A percentile compares a stretch with the other conserved stretches of the same genome.
phyloP scores from a whole-genome alignment of 2,888 invertebrate species.

The Fragum whitleyi region DNA sequence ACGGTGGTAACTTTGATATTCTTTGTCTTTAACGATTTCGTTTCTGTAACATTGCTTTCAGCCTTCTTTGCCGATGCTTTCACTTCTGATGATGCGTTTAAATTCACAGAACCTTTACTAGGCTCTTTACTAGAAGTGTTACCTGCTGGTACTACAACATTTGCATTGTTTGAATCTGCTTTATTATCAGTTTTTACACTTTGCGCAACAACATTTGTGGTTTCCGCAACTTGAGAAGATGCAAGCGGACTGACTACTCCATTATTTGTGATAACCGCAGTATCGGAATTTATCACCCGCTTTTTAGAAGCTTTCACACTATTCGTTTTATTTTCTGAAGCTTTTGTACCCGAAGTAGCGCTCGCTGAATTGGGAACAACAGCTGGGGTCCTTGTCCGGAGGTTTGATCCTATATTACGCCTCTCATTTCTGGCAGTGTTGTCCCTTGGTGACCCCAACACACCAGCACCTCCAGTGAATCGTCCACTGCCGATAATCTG shows the following conservation, averaged over 20 bases:
- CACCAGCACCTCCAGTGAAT: constrained; percentile 6
- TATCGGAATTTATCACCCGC: constrained; percentile 15
- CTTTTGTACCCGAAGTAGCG: not conserved
- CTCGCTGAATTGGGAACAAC: not conserved
- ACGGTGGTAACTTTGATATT: constrained; percentile 53
- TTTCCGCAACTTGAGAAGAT: constrained; percentile 1
- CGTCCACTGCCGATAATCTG: constrained; percentile 15
- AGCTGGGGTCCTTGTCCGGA: constrained; percentile 3
- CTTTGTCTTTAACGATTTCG: constrained; percentile 57
- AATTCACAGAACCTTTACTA: not conserved
- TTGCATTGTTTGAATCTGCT: not conserved
- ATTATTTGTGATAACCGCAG: not conserved
- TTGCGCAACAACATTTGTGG: not conserved
- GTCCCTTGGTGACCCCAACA: too few species aligned
- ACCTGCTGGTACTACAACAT: not conserved
- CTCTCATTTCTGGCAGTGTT: not conserved
- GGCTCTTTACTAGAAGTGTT: not conserved
- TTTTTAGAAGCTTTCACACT: constrained; percentile 18
- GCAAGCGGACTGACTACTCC: constrained; percentile 2
- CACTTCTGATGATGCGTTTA: constrained; percentile 31
- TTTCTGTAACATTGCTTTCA: constrained; percentile 46
- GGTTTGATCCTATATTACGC: constrained; percentile 15
- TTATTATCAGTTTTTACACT: not conserved
- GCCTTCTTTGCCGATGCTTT: constrained; percentile 34
- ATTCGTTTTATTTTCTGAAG: not conserved